Evolutionary conservation across 2,113 vertebrate genomes (phyloP).

Genomic region (Tenrec ecaudatus): DNA sequence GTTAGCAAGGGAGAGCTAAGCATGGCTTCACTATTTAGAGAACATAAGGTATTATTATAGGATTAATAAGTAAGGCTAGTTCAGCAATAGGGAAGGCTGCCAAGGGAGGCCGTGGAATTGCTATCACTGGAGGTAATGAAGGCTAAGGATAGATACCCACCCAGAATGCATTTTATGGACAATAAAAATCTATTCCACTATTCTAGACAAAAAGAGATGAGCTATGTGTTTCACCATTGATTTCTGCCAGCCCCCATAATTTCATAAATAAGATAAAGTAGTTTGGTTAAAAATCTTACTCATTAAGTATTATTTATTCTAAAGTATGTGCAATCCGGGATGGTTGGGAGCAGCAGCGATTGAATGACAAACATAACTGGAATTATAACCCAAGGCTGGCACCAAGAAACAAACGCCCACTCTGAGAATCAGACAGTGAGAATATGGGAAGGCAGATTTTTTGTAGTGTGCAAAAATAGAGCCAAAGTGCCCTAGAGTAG

Average conservation of each 20-base stretch:
- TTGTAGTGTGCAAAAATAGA: background rate
- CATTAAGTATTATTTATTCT: slow-evolving; percentile 63
- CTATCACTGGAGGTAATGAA: slow-evolving; percentile 67
- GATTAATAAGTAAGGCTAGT: slow-evolving; percentile 76
- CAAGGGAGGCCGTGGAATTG: slow-evolving; percentile 71
- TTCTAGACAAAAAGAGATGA: slow-evolving; percentile 62
- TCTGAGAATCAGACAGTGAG: slow-evolving; percentile 12
- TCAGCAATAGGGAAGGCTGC: slow-evolving; percentile 63
- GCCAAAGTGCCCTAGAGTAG: background rate
- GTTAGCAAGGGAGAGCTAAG: slow-evolving; percentile 60
- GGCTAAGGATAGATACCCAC: slow-evolving; percentile 75
- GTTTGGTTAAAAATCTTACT: slow-evolving; percentile 70
- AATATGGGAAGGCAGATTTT: slow-evolving; percentile 24
- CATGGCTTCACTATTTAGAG: slow-evolving; percentile 72
- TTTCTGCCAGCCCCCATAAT: slow-evolving; percentile 66
- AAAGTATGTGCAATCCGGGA: background rate
- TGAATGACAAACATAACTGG: slow-evolving; percentile 14
- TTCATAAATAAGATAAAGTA: slow-evolving; percentile 76
- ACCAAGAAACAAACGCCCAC: slow-evolving; percentile 2
- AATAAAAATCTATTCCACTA: slow-evolving; percentile 73
- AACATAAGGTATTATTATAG: slow-evolving; percentile 68
- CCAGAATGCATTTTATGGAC: slow-evolving; percentile 77
- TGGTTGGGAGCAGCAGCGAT: background rate
- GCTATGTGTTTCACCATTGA: slow-evolving; percentile 54
- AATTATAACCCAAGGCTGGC: background rate